Percentiles rank a stretch among this genome's conserved stretches.
phyloP scores from a whole-genome alignment of 2,888 invertebrate genomes.

The Macrophya annulata region DNA sequence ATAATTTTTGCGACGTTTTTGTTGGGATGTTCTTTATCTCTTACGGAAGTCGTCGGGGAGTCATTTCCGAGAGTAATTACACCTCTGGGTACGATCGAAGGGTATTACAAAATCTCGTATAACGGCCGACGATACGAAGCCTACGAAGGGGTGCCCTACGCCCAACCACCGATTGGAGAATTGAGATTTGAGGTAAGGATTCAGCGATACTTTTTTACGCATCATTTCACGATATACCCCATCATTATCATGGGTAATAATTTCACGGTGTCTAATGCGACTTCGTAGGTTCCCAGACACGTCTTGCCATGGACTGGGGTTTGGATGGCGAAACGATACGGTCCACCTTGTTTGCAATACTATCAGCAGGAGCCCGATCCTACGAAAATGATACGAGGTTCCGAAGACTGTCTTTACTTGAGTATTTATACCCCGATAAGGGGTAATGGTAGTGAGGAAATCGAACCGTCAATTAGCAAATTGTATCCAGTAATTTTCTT shows the following conservation, averaged over 20 bases:
- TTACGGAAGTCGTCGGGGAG: neutral
- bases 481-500: constrained; percentile 64
- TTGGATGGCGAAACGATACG: constrained; percentile 70
- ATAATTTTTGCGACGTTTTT: neutral
- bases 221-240: neutral
- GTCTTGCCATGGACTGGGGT: constrained; percentile 69
- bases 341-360: constrained; percentile 72
- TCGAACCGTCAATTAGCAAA: neutral
- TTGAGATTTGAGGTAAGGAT: constrained; percentile 71
- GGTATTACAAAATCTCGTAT: constrained; percentile 68
- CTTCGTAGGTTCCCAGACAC: constrained; percentile 68
- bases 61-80: constrained; percentile 66
- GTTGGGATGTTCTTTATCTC: neutral
- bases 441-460: neutral
- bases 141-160: constrained; percentile 74
- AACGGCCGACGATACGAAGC: constrained; percentile 70
- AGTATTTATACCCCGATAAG: constrained; percentile 69
- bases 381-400: constrained; percentile 68
- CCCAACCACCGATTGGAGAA: constrained; percentile 70
- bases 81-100: constrained; percentile 68
- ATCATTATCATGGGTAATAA: neutral
- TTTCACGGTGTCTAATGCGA: neutral
- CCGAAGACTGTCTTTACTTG: constrained; percentile 75
- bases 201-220: neutral
- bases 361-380: constrained; percentile 62